Conservation (phyloP, 2,797 vertebrate genomes). For the Mastacembelus armatus region DNA sequence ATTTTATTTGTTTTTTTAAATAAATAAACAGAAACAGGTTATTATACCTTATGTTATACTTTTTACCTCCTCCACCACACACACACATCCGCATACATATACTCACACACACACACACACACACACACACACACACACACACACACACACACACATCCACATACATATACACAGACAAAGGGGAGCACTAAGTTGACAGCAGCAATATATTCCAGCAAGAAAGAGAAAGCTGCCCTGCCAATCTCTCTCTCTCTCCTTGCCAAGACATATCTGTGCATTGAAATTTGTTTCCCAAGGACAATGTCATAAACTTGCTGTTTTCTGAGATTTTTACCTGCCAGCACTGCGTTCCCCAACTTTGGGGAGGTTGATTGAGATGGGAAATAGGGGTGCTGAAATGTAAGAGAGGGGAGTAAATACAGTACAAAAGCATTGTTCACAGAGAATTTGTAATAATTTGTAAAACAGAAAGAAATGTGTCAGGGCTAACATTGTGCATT, state of each 20-base stretch:
- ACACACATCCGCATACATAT: too few species aligned
- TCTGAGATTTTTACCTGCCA: slow-evolving; percentile 91
- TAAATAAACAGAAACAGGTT: background rate
- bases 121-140: too few species aligned
- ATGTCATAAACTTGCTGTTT: slow-evolving; percentile 96
- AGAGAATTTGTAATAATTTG: slow-evolving; percentile 28
- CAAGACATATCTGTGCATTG: slow-evolving; percentile 94
- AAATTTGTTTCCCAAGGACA: slow-evolving; percentile 96
- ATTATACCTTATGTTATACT: slow-evolving; percentile 23
- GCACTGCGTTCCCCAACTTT: slow-evolving; percentile 87
- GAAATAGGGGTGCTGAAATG: slow-evolving; percentile 20
- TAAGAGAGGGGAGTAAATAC: slow-evolving; percentile 65
- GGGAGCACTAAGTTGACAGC: slow-evolving; percentile 33
- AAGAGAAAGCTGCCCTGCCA: slow-evolving; percentile 46
- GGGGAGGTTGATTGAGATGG: slow-evolving; percentile 71
- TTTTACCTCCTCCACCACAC: slow-evolving; percentile 2
- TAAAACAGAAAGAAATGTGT: background rate
- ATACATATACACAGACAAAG: slow-evolving; percentile 7
- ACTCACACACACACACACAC: too few species aligned
- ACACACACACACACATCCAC: background rate
- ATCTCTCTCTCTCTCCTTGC: slow-evolving; percentile 81
- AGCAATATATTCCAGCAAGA: slow-evolving; percentile 41
- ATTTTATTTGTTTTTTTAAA: background rate
- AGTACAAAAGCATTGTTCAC: slow-evolving; percentile 18
- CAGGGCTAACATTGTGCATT: background rate